Conservation (phyloP, 2,888 invertebrate genomes). For the Polydesmus complanatus region DNA sequence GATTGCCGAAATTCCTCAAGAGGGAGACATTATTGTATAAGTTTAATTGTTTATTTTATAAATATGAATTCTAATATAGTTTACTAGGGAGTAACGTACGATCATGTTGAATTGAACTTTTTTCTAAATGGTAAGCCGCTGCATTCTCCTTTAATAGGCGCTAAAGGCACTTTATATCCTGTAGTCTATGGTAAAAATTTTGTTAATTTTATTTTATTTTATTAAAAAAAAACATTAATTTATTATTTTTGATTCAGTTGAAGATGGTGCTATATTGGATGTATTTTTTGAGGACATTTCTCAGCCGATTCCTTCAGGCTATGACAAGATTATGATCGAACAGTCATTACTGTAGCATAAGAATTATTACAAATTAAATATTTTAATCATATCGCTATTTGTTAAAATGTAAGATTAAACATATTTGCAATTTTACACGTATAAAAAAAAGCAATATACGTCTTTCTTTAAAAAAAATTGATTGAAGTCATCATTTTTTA, state of each 20-base stretch:
- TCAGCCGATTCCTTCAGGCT: constrained; percentile 62
- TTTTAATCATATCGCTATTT: neutral
- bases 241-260: constrained; percentile 58
- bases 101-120: constrained; percentile 91
- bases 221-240: constrained; percentile 21
- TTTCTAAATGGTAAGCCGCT: constrained; percentile 80
- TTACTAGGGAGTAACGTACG: constrained; percentile 71
- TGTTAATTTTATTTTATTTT: constrained; percentile 5
- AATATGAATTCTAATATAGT: neutral
- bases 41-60: constrained; percentile 7
- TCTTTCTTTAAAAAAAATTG: too few relatives aligned
- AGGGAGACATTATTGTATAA: constrained; percentile 76
- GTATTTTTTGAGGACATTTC: constrained; percentile 80
- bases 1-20: constrained; percentile 53
- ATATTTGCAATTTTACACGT: too few relatives aligned
- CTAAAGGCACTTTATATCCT: constrained; percentile 81
- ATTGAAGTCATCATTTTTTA: too few relatives aligned
- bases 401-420: too few relatives aligned
- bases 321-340: constrained; percentile 90
- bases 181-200: constrained; percentile 67
- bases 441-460: too few relatives aligned
- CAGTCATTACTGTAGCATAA: constrained; percentile 79
- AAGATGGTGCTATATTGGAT: constrained; percentile 94
- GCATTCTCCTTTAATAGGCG: constrained; percentile 69
- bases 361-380: neutral